These are phyloP conservation scores for Leontopithecus rosalia DNA, from an alignment of 2,797 vertebrate species.

Conservation along the genomic window DNA sequence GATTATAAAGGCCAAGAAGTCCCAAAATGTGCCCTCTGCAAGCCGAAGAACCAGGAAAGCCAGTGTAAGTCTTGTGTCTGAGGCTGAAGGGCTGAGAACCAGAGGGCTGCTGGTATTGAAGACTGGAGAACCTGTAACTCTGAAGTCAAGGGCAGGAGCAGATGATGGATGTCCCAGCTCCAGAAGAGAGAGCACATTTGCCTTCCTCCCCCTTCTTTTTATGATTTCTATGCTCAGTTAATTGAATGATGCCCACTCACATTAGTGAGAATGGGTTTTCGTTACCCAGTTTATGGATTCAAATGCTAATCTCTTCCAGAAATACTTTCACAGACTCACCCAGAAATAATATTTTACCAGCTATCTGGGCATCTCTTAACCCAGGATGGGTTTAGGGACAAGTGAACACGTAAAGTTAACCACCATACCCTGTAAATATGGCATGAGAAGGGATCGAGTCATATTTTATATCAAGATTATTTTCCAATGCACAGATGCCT, in stretches of 20 bases:
- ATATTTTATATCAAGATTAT: background rate
- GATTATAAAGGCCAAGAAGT: background rate
- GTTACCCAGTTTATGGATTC: background rate
- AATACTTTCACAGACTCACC: background rate
- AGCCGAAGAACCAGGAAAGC: background rate
- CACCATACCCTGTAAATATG: background rate
- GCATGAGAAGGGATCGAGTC: background rate
- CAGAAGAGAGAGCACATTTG: background rate
- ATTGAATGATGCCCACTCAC: background rate
- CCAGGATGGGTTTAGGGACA: background rate
- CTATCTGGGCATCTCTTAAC: background rate
- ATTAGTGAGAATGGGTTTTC: background rate
- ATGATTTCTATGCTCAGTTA: background rate
- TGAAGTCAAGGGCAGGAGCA: background rate
- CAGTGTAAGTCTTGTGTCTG: background rate
- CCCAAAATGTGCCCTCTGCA: background rate
- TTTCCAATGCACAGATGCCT: background rate
- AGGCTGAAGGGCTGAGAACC: background rate
- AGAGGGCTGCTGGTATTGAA: background rate
- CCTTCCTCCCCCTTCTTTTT: background rate
- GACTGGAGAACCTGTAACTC: background rate
- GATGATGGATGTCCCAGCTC: background rate
- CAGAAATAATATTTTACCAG: background rate
- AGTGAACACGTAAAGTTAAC: background rate
- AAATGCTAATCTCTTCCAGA: background rate